phyloP scores from a whole-genome alignment of 2,888 invertebrate genomes.

The Thera britannica region DNA sequence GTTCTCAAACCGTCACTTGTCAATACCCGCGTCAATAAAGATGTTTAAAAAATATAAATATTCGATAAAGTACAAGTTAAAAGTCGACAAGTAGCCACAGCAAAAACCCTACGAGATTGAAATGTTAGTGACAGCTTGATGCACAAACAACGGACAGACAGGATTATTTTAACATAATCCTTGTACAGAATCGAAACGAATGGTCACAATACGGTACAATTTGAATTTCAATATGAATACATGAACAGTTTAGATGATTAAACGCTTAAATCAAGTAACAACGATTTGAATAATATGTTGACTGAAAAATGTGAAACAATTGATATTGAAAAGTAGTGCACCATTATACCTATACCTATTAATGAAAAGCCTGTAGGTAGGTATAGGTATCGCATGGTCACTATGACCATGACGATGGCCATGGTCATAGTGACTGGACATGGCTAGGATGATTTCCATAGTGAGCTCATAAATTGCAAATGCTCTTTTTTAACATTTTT shows the following conservation, averaged over 20 bases:
- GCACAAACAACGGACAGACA: conserved; percentile 80
- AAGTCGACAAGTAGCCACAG: conserved; percentile 67
- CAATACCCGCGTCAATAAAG: conserved; percentile 79
- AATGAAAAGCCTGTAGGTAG: no score
- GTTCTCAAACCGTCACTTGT: conserved; percentile 68
- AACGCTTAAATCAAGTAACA: conserved; percentile 65
- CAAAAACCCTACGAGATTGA: conserved; percentile 80
- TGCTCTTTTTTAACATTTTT: no score
- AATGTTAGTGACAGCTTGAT: conserved; percentile 82
- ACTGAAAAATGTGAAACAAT: neutral
- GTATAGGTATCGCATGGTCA: no score
- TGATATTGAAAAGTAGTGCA: neutral
- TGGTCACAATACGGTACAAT: conserved; percentile 75
- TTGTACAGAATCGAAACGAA: conserved; percentile 77
- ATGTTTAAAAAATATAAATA: conserved; percentile 82
- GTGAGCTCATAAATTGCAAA: no score
- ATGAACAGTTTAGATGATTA: conserved; percentile 73
- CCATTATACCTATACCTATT: no score
- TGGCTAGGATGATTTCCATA: no score
- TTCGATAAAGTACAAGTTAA: conserved; percentile 69
- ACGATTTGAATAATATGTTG: conserved; percentile 64
- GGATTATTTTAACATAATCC: conserved; percentile 83
- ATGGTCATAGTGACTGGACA: no score
- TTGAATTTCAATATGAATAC: conserved; percentile 80
- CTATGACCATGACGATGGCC: no score